Percentiles rank a stretch among this genome's conserved stretches.
phyloP scores from a whole-genome alignment of 2,888 invertebrate species.

The Leptinotarsa rubiginosa region DNA sequence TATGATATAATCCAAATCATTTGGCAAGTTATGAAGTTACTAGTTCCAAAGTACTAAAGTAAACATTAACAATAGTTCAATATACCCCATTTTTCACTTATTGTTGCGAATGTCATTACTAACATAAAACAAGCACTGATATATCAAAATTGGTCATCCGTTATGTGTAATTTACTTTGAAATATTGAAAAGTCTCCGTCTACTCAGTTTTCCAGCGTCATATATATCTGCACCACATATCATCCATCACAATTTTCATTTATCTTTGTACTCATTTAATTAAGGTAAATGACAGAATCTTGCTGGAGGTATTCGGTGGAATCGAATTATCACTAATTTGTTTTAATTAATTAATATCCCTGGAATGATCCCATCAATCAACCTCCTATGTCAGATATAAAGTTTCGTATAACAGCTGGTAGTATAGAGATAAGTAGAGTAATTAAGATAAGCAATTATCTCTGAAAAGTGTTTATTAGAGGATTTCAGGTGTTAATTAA shows the following conservation, averaged over 20 bases:
- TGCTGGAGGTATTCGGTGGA: constrained; percentile 1
- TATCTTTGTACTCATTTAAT: constrained; percentile 3
- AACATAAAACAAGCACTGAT: too few species aligned
- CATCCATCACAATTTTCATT: background rate
- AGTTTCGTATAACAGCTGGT: constrained; percentile 18
- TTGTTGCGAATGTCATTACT: too few species aligned
- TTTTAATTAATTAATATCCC: constrained; percentile 19
- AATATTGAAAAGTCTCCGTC: background rate
- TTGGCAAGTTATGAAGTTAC: too few species aligned
- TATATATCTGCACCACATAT: background rate
- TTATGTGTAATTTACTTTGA: too few species aligned
- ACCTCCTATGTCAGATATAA: constrained; percentile 19
- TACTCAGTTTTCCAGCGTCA: background rate
- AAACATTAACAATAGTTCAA: too few species aligned
- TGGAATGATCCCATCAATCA: constrained; percentile 17
- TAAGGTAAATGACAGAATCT: constrained; percentile 6
- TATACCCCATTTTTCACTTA: too few species aligned
- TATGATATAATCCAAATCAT: too few species aligned
- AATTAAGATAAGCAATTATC: constrained; percentile 14
- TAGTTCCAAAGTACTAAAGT: too few species aligned
- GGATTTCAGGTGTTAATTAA: constrained; percentile 1
- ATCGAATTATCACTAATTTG: constrained; percentile 17
- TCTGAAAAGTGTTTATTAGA: constrained; percentile 5
- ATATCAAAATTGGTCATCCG: too few species aligned
- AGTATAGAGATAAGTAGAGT: constrained; percentile 5